Percentiles rank a stretch among this genome's conserved stretches.
Evolutionary conservation across 2,888 invertebrate genomes (phyloP).

Genomic region (Julus scandinavius): DNA sequence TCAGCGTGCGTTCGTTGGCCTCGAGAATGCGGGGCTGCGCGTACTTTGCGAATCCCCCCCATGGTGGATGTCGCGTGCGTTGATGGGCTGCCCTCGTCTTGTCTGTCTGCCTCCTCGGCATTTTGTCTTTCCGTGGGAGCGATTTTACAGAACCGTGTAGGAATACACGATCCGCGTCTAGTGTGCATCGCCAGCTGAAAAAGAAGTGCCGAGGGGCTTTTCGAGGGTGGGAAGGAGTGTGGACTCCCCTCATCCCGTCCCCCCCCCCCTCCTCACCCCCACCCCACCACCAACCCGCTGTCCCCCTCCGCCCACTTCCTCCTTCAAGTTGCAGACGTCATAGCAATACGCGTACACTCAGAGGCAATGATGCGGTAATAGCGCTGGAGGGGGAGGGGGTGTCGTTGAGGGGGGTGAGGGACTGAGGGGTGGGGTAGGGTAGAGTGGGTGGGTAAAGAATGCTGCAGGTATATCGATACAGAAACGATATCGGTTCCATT

Average conservation of each 20-base stretch:
- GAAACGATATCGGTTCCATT: neutral
- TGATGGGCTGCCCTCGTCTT: slow-evolving; percentile 44
- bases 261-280: slow-evolving; percentile 50
- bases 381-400: slow-evolving; percentile 64
- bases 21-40: neutral
- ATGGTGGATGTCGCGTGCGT: neutral
- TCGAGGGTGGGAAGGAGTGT: slow-evolving; percentile 49
- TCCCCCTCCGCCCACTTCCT: slow-evolving; percentile 33
- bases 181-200: slow-evolving; percentile 49
- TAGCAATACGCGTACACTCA: slow-evolving; percentile 47
- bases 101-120: slow-evolving; percentile 40
- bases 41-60: slow-evolving; percentile 11
- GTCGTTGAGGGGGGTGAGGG: slow-evolving; percentile 63
- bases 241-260: slow-evolving; percentile 47
- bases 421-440: slow-evolving; percentile 70
- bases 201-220: slow-evolving; percentile 46
- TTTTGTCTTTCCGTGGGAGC: slow-evolving; percentile 43
- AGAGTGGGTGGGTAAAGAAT: slow-evolving; percentile 67
- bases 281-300: neutral
- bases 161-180: slow-evolving; percentile 46
- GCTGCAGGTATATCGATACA: slow-evolving; percentile 62
- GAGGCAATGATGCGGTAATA: slow-evolving; percentile 56
- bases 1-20: neutral
- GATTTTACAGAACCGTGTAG: slow-evolving; percentile 48
- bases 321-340: slow-evolving; percentile 30